Base-by-base conservation (phyloP, 2,113 vertebrate species). In the Tragelaphus scriptus region DNA sequence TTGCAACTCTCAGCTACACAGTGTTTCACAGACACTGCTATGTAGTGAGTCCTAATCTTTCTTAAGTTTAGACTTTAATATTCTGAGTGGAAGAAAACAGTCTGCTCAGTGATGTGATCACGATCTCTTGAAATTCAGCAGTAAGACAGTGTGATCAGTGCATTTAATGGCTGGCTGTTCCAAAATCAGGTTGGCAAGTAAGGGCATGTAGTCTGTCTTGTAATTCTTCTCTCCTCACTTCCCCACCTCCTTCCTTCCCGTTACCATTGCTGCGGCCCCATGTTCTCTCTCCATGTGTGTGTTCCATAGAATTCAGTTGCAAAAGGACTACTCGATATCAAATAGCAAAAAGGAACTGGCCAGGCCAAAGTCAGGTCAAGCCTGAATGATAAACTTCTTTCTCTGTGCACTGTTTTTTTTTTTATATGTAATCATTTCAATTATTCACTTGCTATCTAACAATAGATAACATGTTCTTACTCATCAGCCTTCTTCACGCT, bases 101-200 rank as follows among this genome's bases (percentile, higher is more conserved):
- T 79, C 32, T 82, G 32, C 56, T 97, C 47, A 88, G 80, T 91
- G 51, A 90, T 77, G 49, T 85, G 81, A 97, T 88, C 90, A 56
- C 4, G 36, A 15, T 88, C 77, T 96, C 63, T 51, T 71, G 58
- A 28, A 81, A 96, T 93, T 95, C 84, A 82, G 44, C 53, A 85
- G 36, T 32, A 89, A 65, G 68, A 88, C 79, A 95, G 53, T 55
- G 21, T 49, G 82, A 96, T 90, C 80, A 88, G 17, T 96, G 55
- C 79, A 90, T 95, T 98, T 90, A 94, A 96, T 90, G 91, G 53
- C 40, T 97, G 93, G 84, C 85, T 94, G 51, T 96, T 93, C 71
- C 49, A 91, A 85, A 97, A 81, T 93, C 59, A 91, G 55, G 17
- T 85, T 82, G 44, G 58, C 85, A 93, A 96, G 65, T 71, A 79